Base-by-base conservation (phyloP, 2,797 vertebrate genomes). In the Nannoperca australis region DNA sequence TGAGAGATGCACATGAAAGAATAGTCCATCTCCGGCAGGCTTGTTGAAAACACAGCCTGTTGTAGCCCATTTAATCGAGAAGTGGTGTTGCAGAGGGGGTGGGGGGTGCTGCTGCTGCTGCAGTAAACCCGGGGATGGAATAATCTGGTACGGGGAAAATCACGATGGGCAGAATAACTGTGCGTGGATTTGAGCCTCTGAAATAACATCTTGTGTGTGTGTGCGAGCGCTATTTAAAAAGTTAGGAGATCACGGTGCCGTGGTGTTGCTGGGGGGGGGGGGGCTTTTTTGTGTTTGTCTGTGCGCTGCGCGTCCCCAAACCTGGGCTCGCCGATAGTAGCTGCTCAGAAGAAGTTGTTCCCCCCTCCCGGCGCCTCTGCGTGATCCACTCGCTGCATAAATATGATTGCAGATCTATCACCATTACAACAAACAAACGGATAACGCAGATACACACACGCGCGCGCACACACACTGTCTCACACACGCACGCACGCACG, bases 361-460 rank as follows among this genome's bases (percentile, higher is more conserved):
- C 81, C 84, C 84, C 87, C 79, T 80, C 86, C 81, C 80, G 59
- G 85, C 79, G 63, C 86, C 87, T 81, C 91, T 91, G 92, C 92
- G 91, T 88, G 89, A 91, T 89, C 89, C 85, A 90, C 90, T 90
- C 82, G 89, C 92, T 95, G 93, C 93, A 95, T 93, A 89, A 85
- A 95, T 91, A 91, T 84, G 93, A 93, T 92, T 93, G 91, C 94
- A 92, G 91, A 93, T 91, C 87, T 83, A 88, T 88, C 86, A 89
- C 76, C 87, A 42, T 70, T 86, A 74, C 86, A 90, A 86, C 88
- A 90, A 92, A 91, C 85, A 88, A 88, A 90, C 78, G 42, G 81
- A 91, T 56, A 86, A 87, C 70, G 82, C 88, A 87, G 42, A 64
- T 60, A 44, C 44, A 54, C 53, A 49, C 78, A 73, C n/a, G n/a